phyloP scores from a whole-genome alignment of 2,113 vertebrate species.

The Dryoscopus gambensis region DNA sequence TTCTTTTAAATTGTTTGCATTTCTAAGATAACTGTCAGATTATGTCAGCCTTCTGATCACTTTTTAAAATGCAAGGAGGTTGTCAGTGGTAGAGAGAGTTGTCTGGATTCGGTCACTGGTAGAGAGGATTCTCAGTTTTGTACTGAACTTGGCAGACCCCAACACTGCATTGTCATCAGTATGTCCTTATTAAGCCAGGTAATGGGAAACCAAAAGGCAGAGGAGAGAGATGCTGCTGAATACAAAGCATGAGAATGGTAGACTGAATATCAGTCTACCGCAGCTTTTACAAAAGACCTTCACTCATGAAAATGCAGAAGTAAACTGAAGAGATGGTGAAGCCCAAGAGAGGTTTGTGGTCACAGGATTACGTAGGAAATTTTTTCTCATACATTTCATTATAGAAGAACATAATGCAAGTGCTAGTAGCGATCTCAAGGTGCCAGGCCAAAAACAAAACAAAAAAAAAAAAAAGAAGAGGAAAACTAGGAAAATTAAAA shows the following conservation, averaged over 20 bases:
- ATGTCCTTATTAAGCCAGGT: not conserved
- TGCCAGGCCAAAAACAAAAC: not conserved
- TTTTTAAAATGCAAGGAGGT: not conserved
- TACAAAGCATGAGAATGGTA: not conserved
- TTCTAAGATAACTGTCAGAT: not conserved
- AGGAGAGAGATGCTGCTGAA: not conserved
- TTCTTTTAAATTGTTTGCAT: not conserved
- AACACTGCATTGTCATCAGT: not conserved
- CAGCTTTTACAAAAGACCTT: not conserved
- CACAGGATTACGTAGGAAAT: not conserved
- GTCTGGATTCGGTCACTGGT: not conserved
- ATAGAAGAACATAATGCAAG: not conserved
- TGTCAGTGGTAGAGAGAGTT: not conserved
- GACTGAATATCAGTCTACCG: not conserved
- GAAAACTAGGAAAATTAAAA: not conserved
- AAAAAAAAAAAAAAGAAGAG: rapidly evolving
- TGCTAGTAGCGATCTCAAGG: not conserved
- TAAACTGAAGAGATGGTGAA: not conserved
- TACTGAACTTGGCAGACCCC: not conserved
- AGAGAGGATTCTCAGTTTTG: not conserved
- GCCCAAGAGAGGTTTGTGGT: not conserved
- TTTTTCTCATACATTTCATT: not conserved
- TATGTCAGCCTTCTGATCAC: not conserved
- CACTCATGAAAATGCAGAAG: not conserved
- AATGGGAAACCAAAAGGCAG: not conserved